phyloP scores from a whole-genome alignment of 2,888 invertebrate genomes.

The Atethmia centrago region DNA sequence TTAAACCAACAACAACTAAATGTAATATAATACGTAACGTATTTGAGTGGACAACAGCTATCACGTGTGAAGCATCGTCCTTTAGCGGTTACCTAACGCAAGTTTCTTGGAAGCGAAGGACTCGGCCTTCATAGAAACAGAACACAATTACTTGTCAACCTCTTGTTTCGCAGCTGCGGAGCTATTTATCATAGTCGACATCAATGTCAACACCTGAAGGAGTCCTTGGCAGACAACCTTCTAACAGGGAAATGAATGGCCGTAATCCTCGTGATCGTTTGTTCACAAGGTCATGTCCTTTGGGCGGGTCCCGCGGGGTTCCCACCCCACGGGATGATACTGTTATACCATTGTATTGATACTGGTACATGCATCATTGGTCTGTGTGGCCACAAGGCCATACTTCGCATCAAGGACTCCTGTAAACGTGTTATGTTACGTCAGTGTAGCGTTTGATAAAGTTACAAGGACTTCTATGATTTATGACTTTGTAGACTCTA shows the following conservation, averaged over 20 bases:
- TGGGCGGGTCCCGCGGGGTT: slow-evolving; percentile 64
- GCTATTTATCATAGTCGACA: slow-evolving; percentile 65
- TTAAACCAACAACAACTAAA: not conserved
- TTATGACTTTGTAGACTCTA: slow-evolving; percentile 6
- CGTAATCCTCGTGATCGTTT: slow-evolving; percentile 65
- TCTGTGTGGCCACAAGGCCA: slow-evolving; percentile 48
- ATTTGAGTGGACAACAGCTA: not conserved
- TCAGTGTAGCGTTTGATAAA: slow-evolving; percentile 25
- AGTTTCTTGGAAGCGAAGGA: slow-evolving; percentile 22
- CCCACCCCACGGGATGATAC: too few species aligned
- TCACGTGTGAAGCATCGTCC: slow-evolving; percentile 9
- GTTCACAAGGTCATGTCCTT: slow-evolving; percentile 76
- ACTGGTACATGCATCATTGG: slow-evolving; percentile 48
- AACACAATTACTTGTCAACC: slow-evolving; percentile 42
- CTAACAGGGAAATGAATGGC: slow-evolving; percentile 69
- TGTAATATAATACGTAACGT: slow-evolving; percentile 4
- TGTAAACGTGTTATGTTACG: slow-evolving; percentile 26
- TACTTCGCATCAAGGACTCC: slow-evolving; percentile 54
- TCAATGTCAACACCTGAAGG: slow-evolving; percentile 67
- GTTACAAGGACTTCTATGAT: slow-evolving; percentile 42
- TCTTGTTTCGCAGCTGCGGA: slow-evolving; percentile 55
- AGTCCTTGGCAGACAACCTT: slow-evolving; percentile 71
- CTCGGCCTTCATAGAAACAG: slow-evolving; percentile 36
- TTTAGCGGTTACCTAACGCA: slow-evolving; percentile 15
- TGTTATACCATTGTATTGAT: slow-evolving; percentile 66